These are phyloP conservation scores for Micronisus gabar DNA, from an alignment of 2,113 vertebrate genomes.

Conservation along the genomic window DNA sequence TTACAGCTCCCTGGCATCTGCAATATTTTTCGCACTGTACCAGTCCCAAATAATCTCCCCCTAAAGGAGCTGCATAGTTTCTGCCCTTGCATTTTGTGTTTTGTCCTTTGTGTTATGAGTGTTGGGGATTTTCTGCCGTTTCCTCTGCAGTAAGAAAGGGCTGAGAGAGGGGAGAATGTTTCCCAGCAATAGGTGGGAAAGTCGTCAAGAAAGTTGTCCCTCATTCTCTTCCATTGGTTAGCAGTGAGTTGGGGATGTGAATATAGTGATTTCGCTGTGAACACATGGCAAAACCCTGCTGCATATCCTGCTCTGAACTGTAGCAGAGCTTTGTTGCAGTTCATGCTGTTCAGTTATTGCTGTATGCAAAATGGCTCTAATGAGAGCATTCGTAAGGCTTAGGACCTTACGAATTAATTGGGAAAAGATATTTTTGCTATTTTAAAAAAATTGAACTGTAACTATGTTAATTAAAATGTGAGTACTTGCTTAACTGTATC, in stretches of 20 bases:
- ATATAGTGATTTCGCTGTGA: neutral
- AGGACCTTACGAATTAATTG: neutral
- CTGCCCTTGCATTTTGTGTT: neutral
- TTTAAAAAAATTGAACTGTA: neutral
- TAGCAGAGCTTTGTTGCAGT: neutral
- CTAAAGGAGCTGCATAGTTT: neutral
- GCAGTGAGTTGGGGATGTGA: neutral
- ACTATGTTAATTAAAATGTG: neutral
- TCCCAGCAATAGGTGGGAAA: neutral
- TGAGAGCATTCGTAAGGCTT: neutral
- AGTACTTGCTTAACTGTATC: neutral
- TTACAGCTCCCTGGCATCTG: neutral
- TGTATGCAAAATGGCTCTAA: neutral
- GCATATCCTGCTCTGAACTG: neutral
- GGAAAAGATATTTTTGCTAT: neutral
- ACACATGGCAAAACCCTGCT: neutral
- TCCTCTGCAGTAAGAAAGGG: neutral
- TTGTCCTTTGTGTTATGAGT: neutral
- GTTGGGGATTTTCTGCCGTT: neutral
- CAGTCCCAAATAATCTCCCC: neutral
- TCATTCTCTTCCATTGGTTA: neutral
- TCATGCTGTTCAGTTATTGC: neutral
- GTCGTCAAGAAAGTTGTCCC: neutral
- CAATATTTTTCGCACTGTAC: neutral
- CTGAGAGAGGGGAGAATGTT: neutral